Evolutionary conservation across 2,113 vertebrate genomes (phyloP), one percentile per base, ranked within the genome.

Genomic region (Pithys albifrons): DNA sequence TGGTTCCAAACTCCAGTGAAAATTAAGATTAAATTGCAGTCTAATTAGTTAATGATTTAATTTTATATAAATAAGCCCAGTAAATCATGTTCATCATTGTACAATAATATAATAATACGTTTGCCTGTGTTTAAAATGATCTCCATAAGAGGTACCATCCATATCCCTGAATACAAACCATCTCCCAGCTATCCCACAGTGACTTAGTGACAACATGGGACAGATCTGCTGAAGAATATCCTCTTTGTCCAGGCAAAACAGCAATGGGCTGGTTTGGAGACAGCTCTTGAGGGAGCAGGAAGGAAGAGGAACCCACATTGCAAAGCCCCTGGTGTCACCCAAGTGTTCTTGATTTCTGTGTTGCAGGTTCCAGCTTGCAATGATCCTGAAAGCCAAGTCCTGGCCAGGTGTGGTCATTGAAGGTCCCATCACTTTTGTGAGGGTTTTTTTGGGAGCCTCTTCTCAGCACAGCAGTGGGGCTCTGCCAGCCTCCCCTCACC

Each of bases 381-480:
- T 20, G 18, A 11, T 59, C 65, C 64, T 58, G 66, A 64, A 85
- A 43, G 33, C 24, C 67, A 52, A 46, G 24, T 5, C 19, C 28
- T 43, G 49, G 11, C 14, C 80, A 76, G 49, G 28, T 19, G 43
- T 37, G 65, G 33, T 19, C 58, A 33, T 49, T 25, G 55, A 64
- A 43, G 75, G 23, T 46, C 37, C 61, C 37, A 23, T 7, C 45
- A 2, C 22, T 18, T 48, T 19, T 29, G 18, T 16, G 65, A 43
- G 35, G 28, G 39, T 31, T 22, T n/a, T n/a, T 43, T 52, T 18
- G 31, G 78, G 74, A 65, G 37, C 17, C 37, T 8, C 64, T 25
- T n/a, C 43, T 18, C 0, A 0, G 18, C 16, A 12, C 3, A 10
- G 45, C 33, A 27, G 28, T 1, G 39, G 39, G 62, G 28, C 18